Percentiles rank a stretch among this genome's conserved stretches.
phyloP scores from a whole-genome alignment of 2,888 invertebrate species.

The Toxonevra muliebris region DNA sequence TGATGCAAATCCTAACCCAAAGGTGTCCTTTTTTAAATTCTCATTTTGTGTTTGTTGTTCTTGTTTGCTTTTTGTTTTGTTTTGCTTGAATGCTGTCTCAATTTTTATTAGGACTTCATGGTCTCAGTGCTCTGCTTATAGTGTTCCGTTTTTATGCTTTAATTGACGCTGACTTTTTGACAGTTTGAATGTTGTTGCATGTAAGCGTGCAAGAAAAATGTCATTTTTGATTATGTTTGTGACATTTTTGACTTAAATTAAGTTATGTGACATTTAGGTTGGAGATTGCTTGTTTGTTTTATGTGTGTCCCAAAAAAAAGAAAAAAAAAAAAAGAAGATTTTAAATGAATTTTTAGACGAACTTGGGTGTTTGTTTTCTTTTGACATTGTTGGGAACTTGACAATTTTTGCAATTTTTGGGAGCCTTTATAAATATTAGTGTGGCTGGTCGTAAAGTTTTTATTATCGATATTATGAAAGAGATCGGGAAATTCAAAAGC shows the following conservation, averaged over 20 bases:
- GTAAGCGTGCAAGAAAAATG: constrained; percentile 34
- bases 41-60: constrained; percentile 1
- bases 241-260: constrained; percentile 35
- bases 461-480: too few species aligned
- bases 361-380: too few species aligned
- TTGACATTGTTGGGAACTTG: too few species aligned
- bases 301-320: too few species aligned
- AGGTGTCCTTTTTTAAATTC: constrained; percentile 21
- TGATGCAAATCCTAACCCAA: constrained; percentile 25
- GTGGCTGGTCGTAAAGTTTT: too few species aligned
- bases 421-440: too few species aligned
- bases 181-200: constrained; percentile 51
- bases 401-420: too few species aligned
- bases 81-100: constrained; percentile 19
- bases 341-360: constrained; percentile 8
- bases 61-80: constrained; percentile 14
- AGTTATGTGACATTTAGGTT: constrained; percentile 17
- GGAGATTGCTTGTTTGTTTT: too few species aligned
- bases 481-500: too few species aligned
- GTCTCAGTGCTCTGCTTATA: constrained; percentile 10
- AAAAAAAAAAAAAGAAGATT: background rate
- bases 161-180: constrained; percentile 63
- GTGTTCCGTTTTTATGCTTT: constrained; percentile 42
- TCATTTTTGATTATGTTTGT: constrained; percentile 38
- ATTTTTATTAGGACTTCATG: constrained; percentile 33